Base-by-base conservation (phyloP, 1,140 invertebrate genomes). In the Camponotus pennsylvanicus region DNA sequence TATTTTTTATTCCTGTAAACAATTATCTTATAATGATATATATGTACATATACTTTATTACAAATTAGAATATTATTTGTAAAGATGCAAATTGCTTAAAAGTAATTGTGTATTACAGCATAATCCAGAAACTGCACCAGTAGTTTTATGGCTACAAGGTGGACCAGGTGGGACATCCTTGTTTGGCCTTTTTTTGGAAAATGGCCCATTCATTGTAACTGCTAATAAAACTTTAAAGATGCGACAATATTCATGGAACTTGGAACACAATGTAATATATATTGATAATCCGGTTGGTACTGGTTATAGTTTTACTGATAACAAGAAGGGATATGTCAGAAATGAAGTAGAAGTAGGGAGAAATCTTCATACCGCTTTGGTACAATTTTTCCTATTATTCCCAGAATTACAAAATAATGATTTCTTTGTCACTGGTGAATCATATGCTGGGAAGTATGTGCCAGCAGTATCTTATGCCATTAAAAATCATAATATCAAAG, bases 211-310 rank as follows among this genome's bases (percentile, higher is more conserved):
- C 69, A 89, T 95, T 42, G 96, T 98, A 37, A 96, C 96, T 27
- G 93, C 95, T 82, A 95, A 97, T 73, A 95, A 96, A 15, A 96
- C 95, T 92, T 87, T 97, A 70, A 93, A 96, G 93, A 89, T 93
- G 92, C 95, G 97, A 42, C 96, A 97, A 91, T 97, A 96, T 66
- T 97, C 97, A 8, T 98, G 98, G 98, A 97, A 96, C 76, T 94
- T 96, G n/a, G 96, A 96, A 5, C 97, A 97, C 90, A 97, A 97
- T 92, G 91, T 98, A 37, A 95, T 98, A 21, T 98, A 97, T 90
- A 97, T 98, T 77, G 98, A 99, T 92, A 98, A 98, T 93, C 98
- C 98, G 6, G 98, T 98, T 59, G 98, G 97, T 2, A 97, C 97
- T 27, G 97, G 97, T 2, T 98, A 96, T 88, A 98, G 97, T 91